Evolutionary conservation across 2,797 vertebrate species (phyloP), one percentile per base, ranked within the genome.

Genomic region (Peromyscus aztecus): DNA sequence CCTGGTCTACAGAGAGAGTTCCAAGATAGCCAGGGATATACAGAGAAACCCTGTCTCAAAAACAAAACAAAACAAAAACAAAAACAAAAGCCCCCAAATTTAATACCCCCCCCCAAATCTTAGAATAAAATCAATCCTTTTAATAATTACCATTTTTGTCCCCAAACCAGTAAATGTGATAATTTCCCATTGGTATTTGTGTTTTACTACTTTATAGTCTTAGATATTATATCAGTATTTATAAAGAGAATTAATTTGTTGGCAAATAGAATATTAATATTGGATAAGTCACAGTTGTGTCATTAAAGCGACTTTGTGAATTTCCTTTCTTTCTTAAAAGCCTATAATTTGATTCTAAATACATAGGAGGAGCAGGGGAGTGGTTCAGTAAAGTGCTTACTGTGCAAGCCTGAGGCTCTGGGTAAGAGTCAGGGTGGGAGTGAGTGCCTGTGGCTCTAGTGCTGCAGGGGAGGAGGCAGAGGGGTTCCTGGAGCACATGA

Each of bases 221-320:
- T 83, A 52, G 17, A 31, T 91, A 19, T 52, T 43, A 6, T 59
- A 4, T 84, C 57, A 90, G 0, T 83, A 14, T 52, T 90, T 88
- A 46, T 76, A 88, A 94, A 94, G 69, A 82, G 31, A 85, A 57
- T 93, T 90, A 86, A n/a, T 96, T 97, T 57, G 34, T 85, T 88
- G 55, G 46, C 43, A 90, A 23, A 76, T 10, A 67, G 13, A 91
- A 59, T 65, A 82, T 92, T 82, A 11, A 12, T 93, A 43, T 57
- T 29, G 12, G 59, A 63, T 12, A 85, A 11, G 85, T 95, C 29
- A 77, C 52, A 89, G n/a, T 71, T 94, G 0, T 94, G 14, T 37
- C n/a, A 7, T 95, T 21, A 8, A 93, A 82, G n/a, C 13, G 34
- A 78, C 5, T 76, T 86, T 87, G 40, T n/a, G n/a, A 27, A 34